Conservation (phyloP, 64 coral and sea anemone species). For the Orbicella faveolata region DNA sequence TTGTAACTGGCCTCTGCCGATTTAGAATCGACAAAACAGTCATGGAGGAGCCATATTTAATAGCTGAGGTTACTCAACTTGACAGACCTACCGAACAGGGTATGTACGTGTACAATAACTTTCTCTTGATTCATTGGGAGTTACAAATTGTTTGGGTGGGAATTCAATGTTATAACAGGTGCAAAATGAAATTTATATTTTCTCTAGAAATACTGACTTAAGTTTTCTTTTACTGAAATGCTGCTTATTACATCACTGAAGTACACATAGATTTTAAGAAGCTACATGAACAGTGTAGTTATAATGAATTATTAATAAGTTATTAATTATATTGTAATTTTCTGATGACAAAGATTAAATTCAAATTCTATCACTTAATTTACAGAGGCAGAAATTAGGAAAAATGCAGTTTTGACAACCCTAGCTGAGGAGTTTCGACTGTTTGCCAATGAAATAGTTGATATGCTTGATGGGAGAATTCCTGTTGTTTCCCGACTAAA, state of each 20-base stretch:
- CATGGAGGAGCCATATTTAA: conserved; percentile 74
- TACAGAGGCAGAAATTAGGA: conserved; percentile 83
- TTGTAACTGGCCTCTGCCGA: conserved; percentile 84
- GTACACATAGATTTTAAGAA: too few species aligned
- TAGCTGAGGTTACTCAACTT: conserved; percentile 76
- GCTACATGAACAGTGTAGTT: too few species aligned
- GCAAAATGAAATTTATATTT: too few species aligned
- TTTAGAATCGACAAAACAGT: conserved; percentile 80
- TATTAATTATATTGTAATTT: background rate
- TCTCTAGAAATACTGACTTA: too few species aligned
- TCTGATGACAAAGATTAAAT: background rate
- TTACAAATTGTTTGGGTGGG: too few species aligned
- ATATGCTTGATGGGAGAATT: conserved; percentile 79
- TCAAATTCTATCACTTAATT: background rate
- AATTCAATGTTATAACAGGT: too few species aligned
- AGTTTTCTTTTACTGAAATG: too few species aligned
- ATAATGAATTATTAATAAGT: background rate
- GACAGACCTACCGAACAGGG: conserved; percentile 65
- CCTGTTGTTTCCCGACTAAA: conserved; percentile 80
- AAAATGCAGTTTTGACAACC: conserved; percentile 74
- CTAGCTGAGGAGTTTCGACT: conserved; percentile 79
- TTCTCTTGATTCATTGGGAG: too few species aligned
- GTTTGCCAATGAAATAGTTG: conserved; percentile 64
- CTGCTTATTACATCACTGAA: too few species aligned
- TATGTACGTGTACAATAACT: background rate